These are phyloP conservation scores for Glaucidium brasilianum DNA, from an alignment of 2,113 vertebrate species.

Conservation along the genomic window DNA sequence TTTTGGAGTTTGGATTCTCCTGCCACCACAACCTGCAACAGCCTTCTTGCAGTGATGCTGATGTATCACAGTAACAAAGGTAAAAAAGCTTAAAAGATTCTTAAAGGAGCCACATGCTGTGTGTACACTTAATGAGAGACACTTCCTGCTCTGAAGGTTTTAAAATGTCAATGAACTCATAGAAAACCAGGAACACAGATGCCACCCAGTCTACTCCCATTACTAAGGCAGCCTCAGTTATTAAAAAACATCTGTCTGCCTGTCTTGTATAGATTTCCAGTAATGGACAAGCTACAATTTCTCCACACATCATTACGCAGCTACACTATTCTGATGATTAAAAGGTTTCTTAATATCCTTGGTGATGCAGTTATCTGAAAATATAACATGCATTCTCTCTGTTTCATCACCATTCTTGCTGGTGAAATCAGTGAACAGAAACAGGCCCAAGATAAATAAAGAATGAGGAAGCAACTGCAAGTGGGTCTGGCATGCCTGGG, in stretches of 20 bases:
- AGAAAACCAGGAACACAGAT: background rate
- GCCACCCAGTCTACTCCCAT: background rate
- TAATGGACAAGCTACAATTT: background rate
- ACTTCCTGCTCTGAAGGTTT: background rate
- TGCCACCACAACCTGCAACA: background rate
- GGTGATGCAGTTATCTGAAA: background rate
- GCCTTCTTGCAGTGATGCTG: background rate
- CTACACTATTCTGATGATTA: background rate
- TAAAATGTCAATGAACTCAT: background rate
- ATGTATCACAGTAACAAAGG: background rate
- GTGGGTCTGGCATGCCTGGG: background rate
- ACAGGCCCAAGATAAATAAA: background rate
- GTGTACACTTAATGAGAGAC: background rate
- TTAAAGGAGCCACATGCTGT: background rate
- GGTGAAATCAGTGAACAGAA: background rate
- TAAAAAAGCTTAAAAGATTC: background rate
- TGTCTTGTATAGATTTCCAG: background rate
- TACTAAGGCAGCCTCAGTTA: background rate
- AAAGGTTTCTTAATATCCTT: background rate
- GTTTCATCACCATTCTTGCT: background rate
- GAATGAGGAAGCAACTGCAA: background rate
- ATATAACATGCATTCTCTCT: background rate
- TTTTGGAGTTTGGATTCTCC: background rate
- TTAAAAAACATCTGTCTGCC: background rate
- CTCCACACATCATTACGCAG: background rate